These are phyloP conservation scores for Epizoanthus scotinus DNA, from an alignment of 92 coral and sea anemone species.

Conservation along the genomic window DNA sequence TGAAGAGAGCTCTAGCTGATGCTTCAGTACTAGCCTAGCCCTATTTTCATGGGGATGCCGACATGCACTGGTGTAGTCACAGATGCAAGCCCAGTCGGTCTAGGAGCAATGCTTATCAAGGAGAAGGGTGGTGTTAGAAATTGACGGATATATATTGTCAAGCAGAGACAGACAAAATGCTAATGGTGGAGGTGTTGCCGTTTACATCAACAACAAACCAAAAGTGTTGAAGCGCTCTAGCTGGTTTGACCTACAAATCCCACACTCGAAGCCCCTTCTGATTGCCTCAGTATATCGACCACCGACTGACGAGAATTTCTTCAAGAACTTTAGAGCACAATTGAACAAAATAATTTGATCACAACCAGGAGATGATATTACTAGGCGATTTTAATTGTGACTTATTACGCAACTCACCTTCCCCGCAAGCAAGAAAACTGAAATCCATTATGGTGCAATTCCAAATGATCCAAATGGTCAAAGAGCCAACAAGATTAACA, in stretches of 20 bases:
- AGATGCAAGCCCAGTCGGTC: conserved; percentile 44
- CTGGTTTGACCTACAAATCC: neutral
- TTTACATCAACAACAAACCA: neutral
- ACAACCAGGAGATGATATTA: neutral
- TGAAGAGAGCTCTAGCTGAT: conserved; percentile 43
- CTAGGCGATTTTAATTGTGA: conserved; percentile 10
- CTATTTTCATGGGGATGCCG: conserved; percentile 16
- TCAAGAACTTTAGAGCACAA: neutral
- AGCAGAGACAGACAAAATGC: neutral
- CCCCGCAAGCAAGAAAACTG: neutral
- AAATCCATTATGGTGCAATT: conserved; percentile 30
- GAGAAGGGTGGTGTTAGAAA: conserved; percentile 24
- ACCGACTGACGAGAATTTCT: conserved; percentile 11
- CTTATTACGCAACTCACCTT: neutral
- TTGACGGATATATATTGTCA: too few species aligned
- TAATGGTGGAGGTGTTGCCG: neutral
- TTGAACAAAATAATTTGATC: neutral
- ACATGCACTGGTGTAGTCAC: conserved; percentile 33
- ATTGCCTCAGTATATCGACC: neutral
- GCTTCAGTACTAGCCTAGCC: conserved; percentile 53
- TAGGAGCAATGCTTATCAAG: conserved; percentile 36
- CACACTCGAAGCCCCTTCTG: conserved; percentile 18
- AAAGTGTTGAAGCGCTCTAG: neutral
- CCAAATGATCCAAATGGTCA: conserved; percentile 17
- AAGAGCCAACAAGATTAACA: conserved; percentile 31